Percentiles rank a stretch among this genome's conserved stretches.
Evolutionary conservation across 2,797 vertebrate species (phyloP).

Genomic region (Parotocinclus haroldoi): DNA sequence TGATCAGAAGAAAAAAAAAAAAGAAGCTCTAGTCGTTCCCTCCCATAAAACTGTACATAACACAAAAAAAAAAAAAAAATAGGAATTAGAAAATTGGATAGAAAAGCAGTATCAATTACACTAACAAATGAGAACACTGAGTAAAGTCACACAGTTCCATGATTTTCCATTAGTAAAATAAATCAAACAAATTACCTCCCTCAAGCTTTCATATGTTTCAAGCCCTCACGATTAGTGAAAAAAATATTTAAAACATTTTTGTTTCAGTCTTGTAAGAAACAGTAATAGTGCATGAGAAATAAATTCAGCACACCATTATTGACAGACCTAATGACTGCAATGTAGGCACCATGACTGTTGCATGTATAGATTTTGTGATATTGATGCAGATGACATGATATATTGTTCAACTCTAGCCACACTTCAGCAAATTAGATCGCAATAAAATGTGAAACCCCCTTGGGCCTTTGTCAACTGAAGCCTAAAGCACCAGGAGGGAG

Average conservation of each 20-base stretch:
- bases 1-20: slow-evolving; percentile 1
- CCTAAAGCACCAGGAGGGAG: background rate
- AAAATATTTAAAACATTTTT: no score
- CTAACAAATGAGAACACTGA: background rate
- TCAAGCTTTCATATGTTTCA: background rate
- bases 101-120: no score
- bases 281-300: no score
- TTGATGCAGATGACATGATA: no score
- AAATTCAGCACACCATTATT: no score
- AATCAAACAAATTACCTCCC: background rate
- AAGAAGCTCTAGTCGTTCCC: no score
- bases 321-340: background rate
- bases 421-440: slow-evolving; percentile 27
- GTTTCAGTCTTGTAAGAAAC: no score
- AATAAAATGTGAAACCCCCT: slow-evolving; percentile 32
- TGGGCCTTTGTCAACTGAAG: slow-evolving; percentile 41
- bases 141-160: background rate
- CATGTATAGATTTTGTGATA: no score
- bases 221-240: no score
- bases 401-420: slow-evolving; percentile 7
- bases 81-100: no score
- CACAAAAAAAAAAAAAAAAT: no score
- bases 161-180: background rate
- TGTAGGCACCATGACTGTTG: no score
- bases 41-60: background rate